Conservation (phyloP, 2,797 vertebrate species). For the Neostethus bicornis region DNA sequence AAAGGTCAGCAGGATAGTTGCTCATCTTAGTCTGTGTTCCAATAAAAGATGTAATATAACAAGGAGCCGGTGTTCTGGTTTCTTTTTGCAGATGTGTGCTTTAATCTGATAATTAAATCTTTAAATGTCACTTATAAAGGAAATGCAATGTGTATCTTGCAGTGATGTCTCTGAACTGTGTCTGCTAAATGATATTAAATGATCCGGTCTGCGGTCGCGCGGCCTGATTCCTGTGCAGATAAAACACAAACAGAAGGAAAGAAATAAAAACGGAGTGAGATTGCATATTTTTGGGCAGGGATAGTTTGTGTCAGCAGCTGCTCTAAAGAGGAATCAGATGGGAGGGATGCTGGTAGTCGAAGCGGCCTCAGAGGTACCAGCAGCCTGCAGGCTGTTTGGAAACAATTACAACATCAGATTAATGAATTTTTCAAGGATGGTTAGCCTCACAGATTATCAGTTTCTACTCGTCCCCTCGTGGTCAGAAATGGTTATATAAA, state of each 20-base stretch:
- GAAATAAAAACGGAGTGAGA: constrained; percentile 9
- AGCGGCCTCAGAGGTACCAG: background rate
- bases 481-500: constrained; percentile 13
- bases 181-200: constrained; percentile 49
- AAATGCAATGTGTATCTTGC: constrained; percentile 26
- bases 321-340: constrained; percentile 38
- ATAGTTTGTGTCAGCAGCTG: constrained; percentile 13
- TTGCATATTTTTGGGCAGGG: constrained; percentile 27
- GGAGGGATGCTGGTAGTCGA: constrained; percentile 4
- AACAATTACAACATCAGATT: constrained; percentile 6
- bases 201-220: constrained; percentile 17
- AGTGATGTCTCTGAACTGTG: constrained; percentile 29
- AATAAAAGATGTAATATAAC: constrained; percentile 3
- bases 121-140: constrained; percentile 19
- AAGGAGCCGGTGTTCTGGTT: constrained; percentile 3
- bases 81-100: constrained; percentile 18
- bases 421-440: constrained; percentile 14
- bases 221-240: constrained; percentile 37
- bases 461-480: background rate
- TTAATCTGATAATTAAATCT: constrained; percentile 38
- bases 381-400: constrained; percentile 13
- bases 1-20: constrained; percentile 8
- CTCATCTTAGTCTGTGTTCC: background rate
- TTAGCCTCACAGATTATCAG: constrained; percentile 16
- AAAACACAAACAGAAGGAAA: constrained; percentile 12